phyloP scores from a whole-genome alignment of 2,888 invertebrate genomes.

The Drosophila mercatorum region DNA sequence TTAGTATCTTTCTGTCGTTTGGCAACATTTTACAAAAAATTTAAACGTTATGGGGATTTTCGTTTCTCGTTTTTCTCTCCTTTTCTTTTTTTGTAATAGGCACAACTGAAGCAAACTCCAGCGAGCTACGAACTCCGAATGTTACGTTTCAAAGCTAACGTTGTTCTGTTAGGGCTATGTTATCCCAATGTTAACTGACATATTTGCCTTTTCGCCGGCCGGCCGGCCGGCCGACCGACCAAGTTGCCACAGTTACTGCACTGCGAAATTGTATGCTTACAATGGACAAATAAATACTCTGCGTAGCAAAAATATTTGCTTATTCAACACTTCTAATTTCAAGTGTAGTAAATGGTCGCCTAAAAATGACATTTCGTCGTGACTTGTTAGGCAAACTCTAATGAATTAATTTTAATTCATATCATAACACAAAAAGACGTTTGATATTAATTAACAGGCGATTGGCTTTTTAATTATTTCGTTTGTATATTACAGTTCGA shows the following conservation, averaged over 20 bases:
- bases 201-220: conserved; percentile 15
- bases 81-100: conserved; percentile 5
- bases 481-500: background rate
- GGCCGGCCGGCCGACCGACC: conserved; percentile 9
- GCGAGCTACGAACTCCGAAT: conserved; percentile 20
- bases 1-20: conserved; percentile 60
- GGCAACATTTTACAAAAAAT: conserved; percentile 57
- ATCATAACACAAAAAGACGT: too few relatives aligned
- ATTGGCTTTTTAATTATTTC: background rate
- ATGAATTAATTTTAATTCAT: background rate
- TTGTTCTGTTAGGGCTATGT: conserved; percentile 25
- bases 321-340: background rate
- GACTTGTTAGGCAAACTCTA: background rate
- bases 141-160: conserved; percentile 40
- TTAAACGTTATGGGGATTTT: conserved; percentile 7
- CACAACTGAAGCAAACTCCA: conserved; percentile 13
- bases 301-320: background rate
- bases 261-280: background rate
- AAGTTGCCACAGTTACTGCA: conserved; percentile 36
- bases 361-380: background rate
- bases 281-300: background rate
- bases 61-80: background rate
- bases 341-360: background rate
- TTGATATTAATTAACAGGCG: background rate
- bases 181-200: conserved; percentile 28